Base-by-base conservation (phyloP, 1,140 invertebrate species). In the Caerostris extrusa region DNA sequence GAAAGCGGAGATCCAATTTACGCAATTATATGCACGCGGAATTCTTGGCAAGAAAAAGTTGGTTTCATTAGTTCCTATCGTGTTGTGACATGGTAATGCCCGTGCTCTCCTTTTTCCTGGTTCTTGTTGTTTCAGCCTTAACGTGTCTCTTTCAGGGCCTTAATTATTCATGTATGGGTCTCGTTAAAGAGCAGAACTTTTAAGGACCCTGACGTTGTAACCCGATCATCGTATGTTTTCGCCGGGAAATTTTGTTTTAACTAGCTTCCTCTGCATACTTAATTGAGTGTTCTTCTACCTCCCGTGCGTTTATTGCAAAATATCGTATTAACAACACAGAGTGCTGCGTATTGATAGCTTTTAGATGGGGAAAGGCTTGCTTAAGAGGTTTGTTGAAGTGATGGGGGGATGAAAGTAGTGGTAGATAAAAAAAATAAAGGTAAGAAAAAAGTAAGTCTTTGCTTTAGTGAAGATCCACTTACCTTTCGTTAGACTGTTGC, bases 81-180 rank as follows among this genome's bases (percentile, higher is more conserved):
- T 88, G 86, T 82, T 19, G 57, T n/a, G 83, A 85, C 83, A 85
- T 60, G 83, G 56, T 85, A 85, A 85, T 85, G 83, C 83, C 83
- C 14, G 57, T 10, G 57, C 57, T 7, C 83, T 57, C 69, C 7
- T 71, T 71, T 77, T 71, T 77, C 53, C 14, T 53, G 10, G 34
- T 50, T 57, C 53, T 71, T 53, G 12, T 17, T 50, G 34, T 6
- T 55, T 55, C 17, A 12, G 55, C 6, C 53, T n/a, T n/a, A 71
- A 57, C 64, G 50, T 90, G 50, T 77, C 50, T 57, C 82, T 55
- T 82, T 81, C 90, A 53, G 3, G 34, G 55, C 61, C 55, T 91
- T 91, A 91, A 91, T 91, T 91, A 91, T 91, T 91, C 90, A 91
- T 61, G 64, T 12, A 60, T 60, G 58, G 83, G n/a, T 82, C 90